Conservation (phyloP, 35 echinoderm and acorn worm genomes). For the Heliocidaris erythrogramma region DNA sequence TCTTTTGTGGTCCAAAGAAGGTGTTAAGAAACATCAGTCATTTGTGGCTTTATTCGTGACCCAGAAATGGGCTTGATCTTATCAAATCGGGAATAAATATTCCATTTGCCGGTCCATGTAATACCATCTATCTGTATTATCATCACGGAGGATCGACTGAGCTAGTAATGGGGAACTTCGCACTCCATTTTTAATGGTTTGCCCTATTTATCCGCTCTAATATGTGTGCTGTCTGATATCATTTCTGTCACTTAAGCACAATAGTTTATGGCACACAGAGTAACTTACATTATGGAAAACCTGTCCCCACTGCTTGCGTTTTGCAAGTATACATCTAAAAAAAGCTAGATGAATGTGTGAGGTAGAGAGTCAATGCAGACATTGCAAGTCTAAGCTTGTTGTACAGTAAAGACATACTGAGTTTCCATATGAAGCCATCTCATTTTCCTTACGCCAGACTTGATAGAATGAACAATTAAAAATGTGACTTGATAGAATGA, state of each 20-base stretch:
- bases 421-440: too few relatives aligned
- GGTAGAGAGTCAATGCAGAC: neutral
- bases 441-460: too few relatives aligned
- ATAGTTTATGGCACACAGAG: neutral
- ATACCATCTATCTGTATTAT: conserved; percentile 27
- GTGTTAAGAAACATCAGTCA: neutral
- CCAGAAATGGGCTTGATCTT: conserved; percentile 36
- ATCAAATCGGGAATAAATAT: conserved; percentile 38
- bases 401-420: neutral
- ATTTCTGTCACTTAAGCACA: conserved; percentile 19
- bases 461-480: too few relatives aligned
- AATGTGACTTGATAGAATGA: too few relatives aligned
- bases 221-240: conserved; percentile 24
- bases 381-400: neutral
- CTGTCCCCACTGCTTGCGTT: neutral
- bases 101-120: neutral
- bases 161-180: conserved; percentile 26
- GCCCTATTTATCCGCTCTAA: conserved; percentile 19
- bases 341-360: neutral
- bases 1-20: neutral
- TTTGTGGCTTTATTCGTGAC: conserved; percentile 25
- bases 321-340: neutral
- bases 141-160: neutral
- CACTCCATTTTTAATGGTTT: conserved; percentile 35
- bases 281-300: neutral